Conservation (phyloP, 37 sponge, comb jelly and placozoan genomes). For the Aplysina aerophoba region DNA sequence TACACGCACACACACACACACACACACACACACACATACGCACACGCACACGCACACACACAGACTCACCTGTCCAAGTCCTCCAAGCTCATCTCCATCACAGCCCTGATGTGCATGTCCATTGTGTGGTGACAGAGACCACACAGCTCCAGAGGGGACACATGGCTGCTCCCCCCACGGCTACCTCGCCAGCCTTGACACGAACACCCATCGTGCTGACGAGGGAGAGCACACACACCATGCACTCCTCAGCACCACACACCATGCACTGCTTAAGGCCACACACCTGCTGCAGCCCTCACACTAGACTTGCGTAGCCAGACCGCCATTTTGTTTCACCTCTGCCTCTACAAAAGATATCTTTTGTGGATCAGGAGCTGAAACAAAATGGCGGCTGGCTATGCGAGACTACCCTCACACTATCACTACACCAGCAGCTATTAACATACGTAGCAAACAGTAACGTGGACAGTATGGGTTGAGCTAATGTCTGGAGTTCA, state of each 20-base stretch:
- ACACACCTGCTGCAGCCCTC: background rate
- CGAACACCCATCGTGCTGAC: background rate
- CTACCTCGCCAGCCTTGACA: conserved; percentile 16
- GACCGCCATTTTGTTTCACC: background rate
- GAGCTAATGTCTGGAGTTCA: too few relatives aligned
- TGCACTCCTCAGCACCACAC: too few relatives aligned
- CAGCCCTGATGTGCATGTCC: conserved; percentile 17
- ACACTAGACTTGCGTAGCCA: background rate
- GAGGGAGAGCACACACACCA: background rate
- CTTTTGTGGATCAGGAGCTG: background rate
- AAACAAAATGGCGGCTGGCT: too few relatives aligned
- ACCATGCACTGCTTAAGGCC: too few relatives aligned
- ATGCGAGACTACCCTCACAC: too few relatives aligned
- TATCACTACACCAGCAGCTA: too few relatives aligned
- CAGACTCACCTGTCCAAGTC: conserved; percentile 19
- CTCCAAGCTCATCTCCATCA: conserved; percentile 17
- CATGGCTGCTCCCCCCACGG: background rate
- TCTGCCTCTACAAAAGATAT: background rate
- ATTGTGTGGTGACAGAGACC: background rate
- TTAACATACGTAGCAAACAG: too few relatives aligned
- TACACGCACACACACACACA: conserved; percentile 2
- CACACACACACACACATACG: conserved; percentile 1
- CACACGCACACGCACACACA: background rate
- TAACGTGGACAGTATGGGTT: too few relatives aligned
- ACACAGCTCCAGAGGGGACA: conserved; percentile 25